A percentile compares a stretch with the other conserved stretches of the same genome.
phyloP scores from a whole-genome alignment of 2,797 vertebrate species.

The Threskiornis aethiopicus region DNA sequence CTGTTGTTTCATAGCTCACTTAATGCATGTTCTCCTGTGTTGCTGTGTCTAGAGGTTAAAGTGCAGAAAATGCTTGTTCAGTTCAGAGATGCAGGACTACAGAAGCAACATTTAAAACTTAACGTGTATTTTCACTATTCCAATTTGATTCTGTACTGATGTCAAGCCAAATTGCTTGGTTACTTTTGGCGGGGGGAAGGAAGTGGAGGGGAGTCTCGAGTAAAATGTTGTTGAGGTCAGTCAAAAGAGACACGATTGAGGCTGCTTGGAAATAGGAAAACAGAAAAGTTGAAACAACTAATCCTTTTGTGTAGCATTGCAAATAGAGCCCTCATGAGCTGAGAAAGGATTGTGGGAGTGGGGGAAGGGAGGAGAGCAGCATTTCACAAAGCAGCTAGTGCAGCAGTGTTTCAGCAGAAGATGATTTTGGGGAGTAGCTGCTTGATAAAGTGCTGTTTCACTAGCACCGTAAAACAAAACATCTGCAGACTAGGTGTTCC shows the following conservation, averaged over 20 bases:
- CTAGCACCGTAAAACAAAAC: not conserved
- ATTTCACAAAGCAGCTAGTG: not conserved
- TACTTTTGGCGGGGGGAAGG: not conserved
- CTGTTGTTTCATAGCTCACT: not conserved
- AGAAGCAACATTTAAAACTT: not conserved
- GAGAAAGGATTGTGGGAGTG: not conserved
- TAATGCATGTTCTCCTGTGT: not conserved
- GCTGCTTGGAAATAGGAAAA: slow-evolving; percentile 19
- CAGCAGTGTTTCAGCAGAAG: not conserved
- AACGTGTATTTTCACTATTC: not conserved
- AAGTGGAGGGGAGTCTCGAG: not conserved
- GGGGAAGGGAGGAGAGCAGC: not conserved
- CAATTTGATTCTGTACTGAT: not conserved
- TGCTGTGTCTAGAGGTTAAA: not conserved
- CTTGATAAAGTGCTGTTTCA: not conserved
- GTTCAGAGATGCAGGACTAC: not conserved
- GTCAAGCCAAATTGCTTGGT: not conserved
- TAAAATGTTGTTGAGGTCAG: not conserved
- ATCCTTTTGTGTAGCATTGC: slow-evolving; percentile 36
- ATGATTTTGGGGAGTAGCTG: not conserved
- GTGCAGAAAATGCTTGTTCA: not conserved
- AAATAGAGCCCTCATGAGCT: slow-evolving; percentile 4
- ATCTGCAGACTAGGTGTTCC: not conserved
- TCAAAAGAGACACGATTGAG: not conserved
- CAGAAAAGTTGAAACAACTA: slow-evolving; percentile 34